A percentile compares a stretch with the other conserved stretches of the same genome.
These are phyloP conservation scores for Drosophila mercatorum DNA, from an alignment of 2,888 invertebrate genomes.

Conservation along the genomic window DNA sequence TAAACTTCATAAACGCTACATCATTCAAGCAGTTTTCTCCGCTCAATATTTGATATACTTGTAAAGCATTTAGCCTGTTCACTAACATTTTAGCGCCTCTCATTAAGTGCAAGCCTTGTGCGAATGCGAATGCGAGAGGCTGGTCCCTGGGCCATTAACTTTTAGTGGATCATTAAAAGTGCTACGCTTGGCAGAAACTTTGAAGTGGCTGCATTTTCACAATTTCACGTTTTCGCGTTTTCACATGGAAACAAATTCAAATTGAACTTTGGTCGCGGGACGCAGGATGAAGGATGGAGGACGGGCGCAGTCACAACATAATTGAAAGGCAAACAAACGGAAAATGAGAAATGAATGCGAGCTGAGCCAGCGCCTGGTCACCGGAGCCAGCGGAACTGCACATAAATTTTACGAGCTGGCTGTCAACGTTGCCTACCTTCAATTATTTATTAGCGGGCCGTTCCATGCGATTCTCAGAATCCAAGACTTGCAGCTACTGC, in stretches of 20 bases:
- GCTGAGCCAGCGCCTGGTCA: slow-evolving; percentile 12
- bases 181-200: slow-evolving; percentile 54
- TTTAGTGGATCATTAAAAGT: slow-evolving; percentile 74
- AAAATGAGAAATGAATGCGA: slow-evolving; percentile 32
- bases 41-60: not conserved
- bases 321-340: slow-evolving; percentile 45
- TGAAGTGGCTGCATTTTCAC: slow-evolving; percentile 48
- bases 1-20: not conserved
- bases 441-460: slow-evolving; percentile 74
- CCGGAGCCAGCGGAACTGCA: slow-evolving; percentile 22
- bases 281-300: not conserved
- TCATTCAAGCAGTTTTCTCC: not conserved
- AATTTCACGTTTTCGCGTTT: slow-evolving; percentile 4
- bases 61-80: not conserved
- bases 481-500: slow-evolving; percentile 22
- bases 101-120: not conserved
- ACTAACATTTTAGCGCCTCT: slow-evolving; percentile 22
- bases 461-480: slow-evolving; percentile 38
- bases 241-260: slow-evolving; percentile 43
- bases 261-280: slow-evolving; percentile 39
- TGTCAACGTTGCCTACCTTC: slow-evolving; percentile 70
- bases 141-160: slow-evolving; percentile 29
- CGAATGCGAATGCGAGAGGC: slow-evolving; percentile 35
- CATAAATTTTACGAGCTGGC: slow-evolving; percentile 57
- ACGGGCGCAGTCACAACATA: slow-evolving; percentile 29